Conservation (phyloP, 30 jellyfish, hydroid and myxozoan genomes). For the Cassiopea xamachana region DNA sequence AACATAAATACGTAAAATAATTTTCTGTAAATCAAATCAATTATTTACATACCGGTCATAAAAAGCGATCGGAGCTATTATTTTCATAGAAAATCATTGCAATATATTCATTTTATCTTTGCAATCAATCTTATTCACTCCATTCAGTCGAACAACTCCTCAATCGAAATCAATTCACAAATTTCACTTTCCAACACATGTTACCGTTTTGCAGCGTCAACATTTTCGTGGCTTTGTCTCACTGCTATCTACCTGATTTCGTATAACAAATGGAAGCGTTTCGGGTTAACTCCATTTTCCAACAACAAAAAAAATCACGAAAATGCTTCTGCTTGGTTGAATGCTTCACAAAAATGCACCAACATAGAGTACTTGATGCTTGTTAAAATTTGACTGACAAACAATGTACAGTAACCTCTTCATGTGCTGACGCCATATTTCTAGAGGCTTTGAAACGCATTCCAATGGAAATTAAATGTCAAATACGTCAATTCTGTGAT, state of each 20-base stretch:
- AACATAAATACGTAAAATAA: conserved; percentile 1
- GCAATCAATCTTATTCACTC: conserved; percentile 26
- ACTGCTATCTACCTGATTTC: not conserved
- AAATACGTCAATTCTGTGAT: no score
- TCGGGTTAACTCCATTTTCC: not conserved
- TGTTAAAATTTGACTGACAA: no score
- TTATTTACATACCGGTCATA: conserved; percentile 51
- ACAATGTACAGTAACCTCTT: no score
- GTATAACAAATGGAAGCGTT: not conserved
- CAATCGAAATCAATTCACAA: not conserved
- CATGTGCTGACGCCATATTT: no score
- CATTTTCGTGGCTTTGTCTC: not conserved
- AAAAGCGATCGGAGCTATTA: conserved; percentile 6
- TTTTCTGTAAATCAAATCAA: conserved; percentile 26
- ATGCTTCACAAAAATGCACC: no score
- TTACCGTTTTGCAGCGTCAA: not conserved
- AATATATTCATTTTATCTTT: conserved; percentile 22
- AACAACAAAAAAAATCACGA: not conserved
- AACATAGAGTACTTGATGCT: no score
- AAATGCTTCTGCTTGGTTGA: not conserved
- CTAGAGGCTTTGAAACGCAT: no score
- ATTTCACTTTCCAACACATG: not conserved
- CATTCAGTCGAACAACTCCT: not conserved
- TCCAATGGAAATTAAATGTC: no score
- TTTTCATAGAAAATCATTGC: conserved; percentile 21